phyloP scores from a whole-genome alignment of 2,888 invertebrate genomes.

The Erebia epiphron region DNA sequence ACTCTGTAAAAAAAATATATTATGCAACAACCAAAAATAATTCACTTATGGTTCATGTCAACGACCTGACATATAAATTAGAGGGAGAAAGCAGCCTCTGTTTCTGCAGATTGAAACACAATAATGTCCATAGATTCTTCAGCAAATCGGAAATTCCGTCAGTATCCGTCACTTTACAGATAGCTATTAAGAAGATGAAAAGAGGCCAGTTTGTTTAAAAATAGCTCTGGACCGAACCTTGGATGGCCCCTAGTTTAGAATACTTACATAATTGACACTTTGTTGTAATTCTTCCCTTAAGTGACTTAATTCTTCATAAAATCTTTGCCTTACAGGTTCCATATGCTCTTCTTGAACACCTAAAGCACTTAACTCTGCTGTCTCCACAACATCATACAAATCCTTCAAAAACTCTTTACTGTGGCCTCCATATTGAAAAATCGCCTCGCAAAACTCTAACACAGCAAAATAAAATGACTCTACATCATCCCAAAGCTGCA shows the following conservation, averaged over 20 bases:
- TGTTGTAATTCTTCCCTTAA: slow-evolving; percentile 50
- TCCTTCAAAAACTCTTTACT: slow-evolving; percentile 53
- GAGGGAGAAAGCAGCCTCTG: no score
- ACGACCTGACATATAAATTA: no score
- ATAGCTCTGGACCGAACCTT: no score
- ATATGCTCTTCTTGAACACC: slow-evolving; percentile 64
- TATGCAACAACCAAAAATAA: no score
- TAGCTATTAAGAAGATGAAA: no score
- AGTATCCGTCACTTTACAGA: no score
- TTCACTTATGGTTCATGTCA: no score
- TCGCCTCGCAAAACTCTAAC: slow-evolving; percentile 59
- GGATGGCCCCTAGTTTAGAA: background rate
- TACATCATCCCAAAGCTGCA: slow-evolving; percentile 71
- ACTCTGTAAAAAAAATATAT: background rate
- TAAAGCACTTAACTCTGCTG: slow-evolving; percentile 58
- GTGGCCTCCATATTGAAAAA: slow-evolving; percentile 55
- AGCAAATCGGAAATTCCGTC: no score
- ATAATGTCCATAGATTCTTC: no score
- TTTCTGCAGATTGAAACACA: no score
- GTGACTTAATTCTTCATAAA: slow-evolving; percentile 58
- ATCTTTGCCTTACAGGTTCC: slow-evolving; percentile 72
- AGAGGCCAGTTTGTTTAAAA: no score
- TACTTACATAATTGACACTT: slow-evolving; percentile 54
- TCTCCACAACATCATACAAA: slow-evolving; percentile 58
- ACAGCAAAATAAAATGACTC: slow-evolving; percentile 63